Conservation (phyloP, 2,888 invertebrate genomes). For the Erannis defoliaria region DNA sequence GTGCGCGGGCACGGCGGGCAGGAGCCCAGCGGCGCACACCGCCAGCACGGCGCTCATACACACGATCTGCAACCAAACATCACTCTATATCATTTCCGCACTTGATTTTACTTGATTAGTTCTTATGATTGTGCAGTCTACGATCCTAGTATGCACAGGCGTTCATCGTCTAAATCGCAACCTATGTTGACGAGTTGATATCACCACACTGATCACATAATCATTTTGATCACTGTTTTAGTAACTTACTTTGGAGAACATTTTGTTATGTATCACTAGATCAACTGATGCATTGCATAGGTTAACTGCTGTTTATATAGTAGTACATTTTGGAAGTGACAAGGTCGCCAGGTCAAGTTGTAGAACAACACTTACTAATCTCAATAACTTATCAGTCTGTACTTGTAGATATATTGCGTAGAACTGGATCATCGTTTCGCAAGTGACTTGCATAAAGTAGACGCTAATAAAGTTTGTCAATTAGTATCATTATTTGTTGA, state of each 20-base stretch:
- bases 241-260: conserved; percentile 77
- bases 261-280: conserved; percentile 60
- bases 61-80: conserved; percentile 62
- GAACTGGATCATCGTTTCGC: conserved; percentile 24
- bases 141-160: background rate
- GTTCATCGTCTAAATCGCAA: background rate
- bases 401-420: conserved; percentile 13
- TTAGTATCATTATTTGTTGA: background rate
- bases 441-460: background rate
- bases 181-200: background rate
- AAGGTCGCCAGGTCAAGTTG: conserved; percentile 69
- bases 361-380: conserved; percentile 32
- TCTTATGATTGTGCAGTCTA: background rate
- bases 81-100: conserved; percentile 1
- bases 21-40: conserved; percentile 71
- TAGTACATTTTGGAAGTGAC: conserved; percentile 60
- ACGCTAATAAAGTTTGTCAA: conserved; percentile 1
- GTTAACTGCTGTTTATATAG: conserved; percentile 66
- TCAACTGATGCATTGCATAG: conserved; percentile 65
- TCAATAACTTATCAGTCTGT: conserved; percentile 11
- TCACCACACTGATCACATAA: background rate
- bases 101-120: background rate
- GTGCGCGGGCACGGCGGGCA: conserved; percentile 72
- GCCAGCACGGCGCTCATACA: conserved; percentile 73
- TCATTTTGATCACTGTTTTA: background rate